These are phyloP conservation scores for Gambusia holbrooki DNA, from an alignment of 2,113 vertebrate genomes.

Conservation along the genomic window DNA sequence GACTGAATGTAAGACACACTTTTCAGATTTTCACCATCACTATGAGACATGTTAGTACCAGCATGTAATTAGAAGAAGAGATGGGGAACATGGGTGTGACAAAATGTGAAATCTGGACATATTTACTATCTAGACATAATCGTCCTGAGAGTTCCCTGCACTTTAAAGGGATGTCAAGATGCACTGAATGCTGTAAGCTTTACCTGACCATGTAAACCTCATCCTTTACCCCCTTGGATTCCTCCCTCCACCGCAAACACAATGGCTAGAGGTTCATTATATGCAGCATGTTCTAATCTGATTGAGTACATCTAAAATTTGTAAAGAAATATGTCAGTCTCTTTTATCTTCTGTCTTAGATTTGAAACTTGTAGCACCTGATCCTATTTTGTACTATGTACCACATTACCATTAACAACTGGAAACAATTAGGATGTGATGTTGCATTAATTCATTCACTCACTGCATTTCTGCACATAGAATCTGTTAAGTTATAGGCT, in stretches of 20 bases:
- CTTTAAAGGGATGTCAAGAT: slow-evolving; percentile 21
- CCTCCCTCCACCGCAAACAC: background rate
- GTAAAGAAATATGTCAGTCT: background rate
- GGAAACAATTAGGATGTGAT: slow-evolving; percentile 31
- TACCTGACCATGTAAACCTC: slow-evolving; percentile 5
- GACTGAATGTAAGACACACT: background rate
- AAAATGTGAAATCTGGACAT: no score
- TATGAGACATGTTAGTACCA: background rate
- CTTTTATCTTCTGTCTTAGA: slow-evolving; percentile 19
- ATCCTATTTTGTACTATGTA: background rate
- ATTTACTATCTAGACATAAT: slow-evolving; percentile 19
- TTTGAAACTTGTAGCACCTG: slow-evolving; percentile 1
- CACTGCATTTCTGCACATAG: slow-evolving; percentile 4
- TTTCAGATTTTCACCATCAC: background rate
- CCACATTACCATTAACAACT: slow-evolving; percentile 21
- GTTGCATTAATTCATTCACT: slow-evolving; percentile 27
- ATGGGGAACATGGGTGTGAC: no score
- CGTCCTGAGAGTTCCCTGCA: slow-evolving; percentile 33
- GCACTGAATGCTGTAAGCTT: slow-evolving; percentile 11
- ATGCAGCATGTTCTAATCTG: background rate
- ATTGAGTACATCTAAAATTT: slow-evolving; percentile 3
- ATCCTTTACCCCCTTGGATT: slow-evolving; percentile 13
- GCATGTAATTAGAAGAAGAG: no score
- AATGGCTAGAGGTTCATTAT: background rate
- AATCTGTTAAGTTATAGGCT: slow-evolving; percentile 32